Percentiles rank a stretch among this genome's conserved stretches.
Conservation (phyloP, 2,888 invertebrate genomes). For the Priocnemis perturbator region DNA sequence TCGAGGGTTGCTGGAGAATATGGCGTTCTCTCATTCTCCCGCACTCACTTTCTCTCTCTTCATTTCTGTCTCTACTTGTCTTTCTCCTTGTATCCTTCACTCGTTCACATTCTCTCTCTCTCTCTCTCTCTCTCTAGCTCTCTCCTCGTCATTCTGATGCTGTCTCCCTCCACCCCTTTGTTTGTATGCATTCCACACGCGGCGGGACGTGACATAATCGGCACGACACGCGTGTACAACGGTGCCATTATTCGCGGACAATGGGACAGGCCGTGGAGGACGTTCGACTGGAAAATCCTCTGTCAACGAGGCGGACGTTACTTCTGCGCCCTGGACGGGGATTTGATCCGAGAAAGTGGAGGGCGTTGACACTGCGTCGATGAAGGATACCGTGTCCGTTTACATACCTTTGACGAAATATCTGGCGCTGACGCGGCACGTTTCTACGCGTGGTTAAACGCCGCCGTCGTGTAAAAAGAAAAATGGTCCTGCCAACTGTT, state of each 20-base stretch:
- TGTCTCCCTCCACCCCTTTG: slow-evolving; percentile 30
- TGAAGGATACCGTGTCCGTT: slow-evolving; percentile 7
- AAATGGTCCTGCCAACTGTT: no score
- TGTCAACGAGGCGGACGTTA: slow-evolving; percentile 28
- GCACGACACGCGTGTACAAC: slow-evolving; percentile 53
- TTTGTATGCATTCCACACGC: slow-evolving; percentile 60
- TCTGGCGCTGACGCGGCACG: no score
- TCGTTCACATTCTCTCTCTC: slow-evolving; percentile 1
- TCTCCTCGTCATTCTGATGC: not conserved
- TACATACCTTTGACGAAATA: no score
- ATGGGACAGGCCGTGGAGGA: slow-evolving; percentile 44
- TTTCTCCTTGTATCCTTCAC: not conserved
- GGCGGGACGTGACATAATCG: slow-evolving; percentile 64
- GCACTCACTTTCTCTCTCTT: not conserved
- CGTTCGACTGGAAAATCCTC: slow-evolving; percentile 42
- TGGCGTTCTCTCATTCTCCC: not conserved
- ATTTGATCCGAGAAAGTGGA: slow-evolving; percentile 30
- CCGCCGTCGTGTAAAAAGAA: no score
- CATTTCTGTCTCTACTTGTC: not conserved
- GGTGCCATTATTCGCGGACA: slow-evolving; percentile 53
- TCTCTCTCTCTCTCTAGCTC: slow-evolving; percentile 6
- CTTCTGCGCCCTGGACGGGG: slow-evolving; percentile 27
- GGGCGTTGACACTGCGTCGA: not conserved
- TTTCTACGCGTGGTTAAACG: no score
- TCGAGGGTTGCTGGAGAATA: not conserved